Evolutionary conservation across 2,797 vertebrate species (phyloP).

Genomic region (Neosilurus hyrtlii): DNA sequence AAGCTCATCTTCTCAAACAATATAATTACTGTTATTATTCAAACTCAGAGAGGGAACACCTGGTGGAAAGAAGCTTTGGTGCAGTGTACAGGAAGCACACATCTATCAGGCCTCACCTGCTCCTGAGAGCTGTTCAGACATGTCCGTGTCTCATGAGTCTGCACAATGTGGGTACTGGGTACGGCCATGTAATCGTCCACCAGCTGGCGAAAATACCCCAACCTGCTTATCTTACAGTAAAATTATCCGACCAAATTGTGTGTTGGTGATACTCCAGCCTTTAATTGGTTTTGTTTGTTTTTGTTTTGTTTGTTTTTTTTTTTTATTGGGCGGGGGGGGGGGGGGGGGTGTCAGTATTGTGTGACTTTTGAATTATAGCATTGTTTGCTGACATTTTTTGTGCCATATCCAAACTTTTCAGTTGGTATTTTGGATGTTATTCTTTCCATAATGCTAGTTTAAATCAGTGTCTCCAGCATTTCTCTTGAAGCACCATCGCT

Average conservation of each 20-base stretch:
- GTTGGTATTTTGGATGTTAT: background rate
- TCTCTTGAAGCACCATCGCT: background rate
- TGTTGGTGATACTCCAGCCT: background rate
- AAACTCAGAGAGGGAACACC: slow-evolving; percentile 50
- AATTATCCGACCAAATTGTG: background rate
- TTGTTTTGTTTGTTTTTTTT: background rate
- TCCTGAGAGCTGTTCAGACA: slow-evolving; percentile 47
- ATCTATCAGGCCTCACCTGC: slow-evolving; percentile 48
- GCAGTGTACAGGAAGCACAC: slow-evolving; percentile 35
- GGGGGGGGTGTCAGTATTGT: background rate
- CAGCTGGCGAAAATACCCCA: background rate
- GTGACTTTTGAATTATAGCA: background rate
- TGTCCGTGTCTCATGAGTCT: slow-evolving; percentile 22
- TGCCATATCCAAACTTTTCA: background rate
- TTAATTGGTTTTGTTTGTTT: background rate
- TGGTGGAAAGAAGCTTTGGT: slow-evolving; percentile 51
- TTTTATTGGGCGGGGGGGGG: background rate
- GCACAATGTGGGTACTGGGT: slow-evolving; percentile 3
- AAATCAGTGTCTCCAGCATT: background rate
- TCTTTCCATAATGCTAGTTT: background rate
- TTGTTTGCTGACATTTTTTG: background rate
- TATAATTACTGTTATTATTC: slow-evolving; percentile 63
- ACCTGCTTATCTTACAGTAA: background rate
- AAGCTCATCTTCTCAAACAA: slow-evolving; percentile 33
- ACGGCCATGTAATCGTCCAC: background rate